These are phyloP conservation scores for Heteromormyrus szaboi DNA, from an alignment of 2,797 vertebrate species.

Conservation along the genomic window DNA sequence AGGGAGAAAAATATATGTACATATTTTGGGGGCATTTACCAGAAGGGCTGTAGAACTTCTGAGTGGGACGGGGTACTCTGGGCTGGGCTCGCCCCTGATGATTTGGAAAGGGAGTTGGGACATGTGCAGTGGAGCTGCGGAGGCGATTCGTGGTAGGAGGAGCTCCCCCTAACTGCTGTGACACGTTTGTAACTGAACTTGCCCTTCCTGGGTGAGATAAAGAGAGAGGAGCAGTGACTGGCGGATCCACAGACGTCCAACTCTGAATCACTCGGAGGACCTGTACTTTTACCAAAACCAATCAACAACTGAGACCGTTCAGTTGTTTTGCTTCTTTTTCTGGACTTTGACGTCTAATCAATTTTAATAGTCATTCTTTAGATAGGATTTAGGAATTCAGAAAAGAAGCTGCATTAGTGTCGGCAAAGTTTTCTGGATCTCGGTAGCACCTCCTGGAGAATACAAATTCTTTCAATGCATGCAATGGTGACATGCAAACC, in stretches of 20 bases:
- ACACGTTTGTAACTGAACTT: conserved; percentile 49
- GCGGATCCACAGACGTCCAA: background rate
- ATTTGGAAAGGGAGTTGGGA: conserved; percentile 35
- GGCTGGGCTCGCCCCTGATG: conserved; percentile 37
- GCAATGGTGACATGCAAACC: conserved; percentile 47
- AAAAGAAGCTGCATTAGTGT: background rate
- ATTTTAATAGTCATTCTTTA: background rate
- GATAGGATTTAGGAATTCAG: background rate
- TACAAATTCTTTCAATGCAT: conserved; percentile 34
- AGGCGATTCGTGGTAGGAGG: conserved; percentile 44
- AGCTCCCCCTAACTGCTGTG: conserved; percentile 31
- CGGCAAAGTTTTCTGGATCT: background rate
- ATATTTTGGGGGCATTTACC: conserved; percentile 47
- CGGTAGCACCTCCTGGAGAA: conserved; percentile 29
- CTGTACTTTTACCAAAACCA: conserved; percentile 21
- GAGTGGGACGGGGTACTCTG: conserved; percentile 47
- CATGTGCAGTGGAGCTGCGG: conserved; percentile 34
- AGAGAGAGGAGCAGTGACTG: conserved; percentile 18
- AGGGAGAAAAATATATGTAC: background rate
- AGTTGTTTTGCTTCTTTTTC: background rate
- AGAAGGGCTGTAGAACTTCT: conserved; percentile 46
- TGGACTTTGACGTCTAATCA: background rate
- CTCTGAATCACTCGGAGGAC: background rate
- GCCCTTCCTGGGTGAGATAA: conserved; percentile 38
- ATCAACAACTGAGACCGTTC: conserved; percentile 17